Evolutionary conservation across 2,888 invertebrate genomes (phyloP).

Genomic region (Cephus pygmeus): DNA sequence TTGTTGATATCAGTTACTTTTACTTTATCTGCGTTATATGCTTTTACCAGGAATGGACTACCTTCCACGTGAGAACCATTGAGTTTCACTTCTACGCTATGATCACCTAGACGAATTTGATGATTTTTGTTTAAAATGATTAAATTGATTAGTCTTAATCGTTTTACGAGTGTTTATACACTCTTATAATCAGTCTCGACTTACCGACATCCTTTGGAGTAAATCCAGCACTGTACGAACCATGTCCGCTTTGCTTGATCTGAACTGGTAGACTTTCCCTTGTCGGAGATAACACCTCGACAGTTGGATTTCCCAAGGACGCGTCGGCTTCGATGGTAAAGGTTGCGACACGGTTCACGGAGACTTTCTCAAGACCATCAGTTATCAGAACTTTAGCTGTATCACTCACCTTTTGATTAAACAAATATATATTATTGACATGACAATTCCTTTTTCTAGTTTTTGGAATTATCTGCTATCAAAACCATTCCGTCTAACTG

Average conservation of each 20-base stretch:
- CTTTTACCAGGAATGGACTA: slow-evolving; percentile 95
- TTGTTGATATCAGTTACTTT: slow-evolving; percentile 93
- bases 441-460: background rate
- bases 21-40: slow-evolving; percentile 95
- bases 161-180: background rate
- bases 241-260: slow-evolving; percentile 82
- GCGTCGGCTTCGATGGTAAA: slow-evolving; percentile 90
- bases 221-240: slow-evolving; percentile 86
- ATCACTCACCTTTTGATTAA: slow-evolving; percentile 53
- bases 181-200: slow-evolving; percentile 36
- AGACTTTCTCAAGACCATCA: slow-evolving; percentile 89
- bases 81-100: slow-evolving; percentile 84
- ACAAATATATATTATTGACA: slow-evolving; percentile 3
- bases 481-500: slow-evolving; percentile 57
- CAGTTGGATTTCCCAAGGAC: slow-evolving; percentile 74
- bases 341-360: slow-evolving; percentile 84
- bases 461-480: too few species aligned
- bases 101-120: slow-evolving; percentile 72
- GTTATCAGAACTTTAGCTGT: slow-evolving; percentile 74
- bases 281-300: slow-evolving; percentile 74
- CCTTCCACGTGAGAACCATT: slow-evolving; percentile 88
- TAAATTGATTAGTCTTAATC: background rate
- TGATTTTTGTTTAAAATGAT: background rate
- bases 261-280: slow-evolving; percentile 78
- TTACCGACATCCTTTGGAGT: slow-evolving; percentile 88